These are phyloP conservation scores for Campoplex capitator DNA, from an alignment of 2,888 invertebrate species.

Conservation along the genomic window DNA sequence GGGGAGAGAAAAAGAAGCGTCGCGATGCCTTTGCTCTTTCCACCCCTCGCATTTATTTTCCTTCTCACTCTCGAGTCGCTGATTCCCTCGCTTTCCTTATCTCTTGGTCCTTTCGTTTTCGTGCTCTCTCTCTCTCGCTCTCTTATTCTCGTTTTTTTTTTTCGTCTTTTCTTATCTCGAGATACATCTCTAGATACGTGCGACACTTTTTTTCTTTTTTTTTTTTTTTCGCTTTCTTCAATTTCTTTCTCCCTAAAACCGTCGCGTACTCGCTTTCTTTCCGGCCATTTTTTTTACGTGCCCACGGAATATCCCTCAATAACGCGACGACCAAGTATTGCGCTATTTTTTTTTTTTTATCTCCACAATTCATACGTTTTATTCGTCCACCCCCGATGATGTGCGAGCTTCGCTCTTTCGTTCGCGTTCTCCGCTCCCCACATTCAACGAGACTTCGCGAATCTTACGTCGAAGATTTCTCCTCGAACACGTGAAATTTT, in stretches of 20 bases:
- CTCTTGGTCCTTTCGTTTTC: slow-evolving; percentile 30
- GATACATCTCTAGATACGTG: slow-evolving; percentile 67
- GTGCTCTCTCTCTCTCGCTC: slow-evolving; percentile 25
- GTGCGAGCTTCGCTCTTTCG: too few relatives aligned
- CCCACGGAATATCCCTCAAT: neutral
- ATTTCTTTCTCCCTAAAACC: neutral
- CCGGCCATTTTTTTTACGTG: slow-evolving; percentile 37
- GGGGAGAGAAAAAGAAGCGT: slow-evolving; percentile 23
- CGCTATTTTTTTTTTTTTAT: neutral
- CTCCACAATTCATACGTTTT: neutral
- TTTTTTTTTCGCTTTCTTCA: slow-evolving; percentile 21
- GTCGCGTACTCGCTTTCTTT: slow-evolving; percentile 29
- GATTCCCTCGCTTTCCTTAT: slow-evolving; percentile 36
- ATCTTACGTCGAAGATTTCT: too few relatives aligned
- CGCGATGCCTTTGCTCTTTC: slow-evolving; percentile 44
- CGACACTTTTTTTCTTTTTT: slow-evolving; percentile 57
- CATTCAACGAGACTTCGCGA: too few relatives aligned
- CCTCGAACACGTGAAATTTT: too few relatives aligned
- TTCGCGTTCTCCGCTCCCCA: neutral
- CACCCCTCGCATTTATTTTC: slow-evolving; percentile 63
- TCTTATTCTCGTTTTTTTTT: slow-evolving; percentile 41
- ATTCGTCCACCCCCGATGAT: slow-evolving; percentile 16
- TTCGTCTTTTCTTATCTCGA: slow-evolving; percentile 67
- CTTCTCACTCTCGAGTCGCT: slow-evolving; percentile 59
- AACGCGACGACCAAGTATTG: neutral